A percentile compares a stretch with the other conserved stretches of the same genome.
phyloP scores from a whole-genome alignment of 2,888 invertebrate genomes.

The Ophraella communa region DNA sequence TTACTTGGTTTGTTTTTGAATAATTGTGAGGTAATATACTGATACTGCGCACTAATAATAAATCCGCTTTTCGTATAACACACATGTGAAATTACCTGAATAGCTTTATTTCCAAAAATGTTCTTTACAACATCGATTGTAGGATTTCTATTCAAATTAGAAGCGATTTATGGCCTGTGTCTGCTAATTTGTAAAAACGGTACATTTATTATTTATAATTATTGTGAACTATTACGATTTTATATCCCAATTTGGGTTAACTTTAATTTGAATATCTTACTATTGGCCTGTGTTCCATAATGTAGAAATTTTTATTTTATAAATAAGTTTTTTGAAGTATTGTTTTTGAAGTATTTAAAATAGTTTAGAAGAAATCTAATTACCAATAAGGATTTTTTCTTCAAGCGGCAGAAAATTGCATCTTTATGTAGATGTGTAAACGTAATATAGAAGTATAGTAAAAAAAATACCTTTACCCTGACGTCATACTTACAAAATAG shows the following conservation, averaged over 20 bases:
- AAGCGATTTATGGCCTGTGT: not conserved
- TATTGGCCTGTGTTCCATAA: no score
- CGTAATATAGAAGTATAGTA: no score
- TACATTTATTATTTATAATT: not conserved
- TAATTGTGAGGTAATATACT: not conserved
- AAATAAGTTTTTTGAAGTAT: no score
- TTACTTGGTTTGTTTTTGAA: conserved; percentile 1
- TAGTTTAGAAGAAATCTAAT: no score
- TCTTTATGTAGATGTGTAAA: no score
- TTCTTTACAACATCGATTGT: not conserved
- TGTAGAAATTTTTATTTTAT: no score
- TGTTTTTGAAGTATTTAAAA: no score
- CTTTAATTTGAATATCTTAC: not conserved
- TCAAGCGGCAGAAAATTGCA: no score
- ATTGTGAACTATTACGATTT: not conserved
- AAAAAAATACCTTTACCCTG: no score
- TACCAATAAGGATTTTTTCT: no score
- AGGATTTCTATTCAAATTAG: not conserved
- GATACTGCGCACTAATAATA: not conserved
- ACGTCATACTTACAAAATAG: no score
- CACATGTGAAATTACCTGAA: no score
- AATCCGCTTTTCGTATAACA: not conserved
- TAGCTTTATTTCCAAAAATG: not conserved
- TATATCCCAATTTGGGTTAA: not conserved
- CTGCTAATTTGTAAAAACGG: not conserved